Evolutionary conservation across 1,140 invertebrate genomes (phyloP).

Genomic region (Coptotermes formosanus): DNA sequence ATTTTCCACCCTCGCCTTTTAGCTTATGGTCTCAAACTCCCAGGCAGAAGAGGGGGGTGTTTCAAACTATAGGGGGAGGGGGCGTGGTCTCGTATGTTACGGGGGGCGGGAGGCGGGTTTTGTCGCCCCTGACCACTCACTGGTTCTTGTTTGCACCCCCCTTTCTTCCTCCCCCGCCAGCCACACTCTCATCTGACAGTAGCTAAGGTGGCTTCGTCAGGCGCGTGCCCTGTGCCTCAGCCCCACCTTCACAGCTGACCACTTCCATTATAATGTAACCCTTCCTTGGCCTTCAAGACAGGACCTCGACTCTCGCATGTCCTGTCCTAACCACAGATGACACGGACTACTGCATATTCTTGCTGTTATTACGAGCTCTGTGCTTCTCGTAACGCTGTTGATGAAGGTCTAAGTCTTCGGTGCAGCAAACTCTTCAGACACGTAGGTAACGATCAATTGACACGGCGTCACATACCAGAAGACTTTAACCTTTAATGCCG

Average conservation of each 20-base stretch:
- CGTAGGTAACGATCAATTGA: too few relatives aligned
- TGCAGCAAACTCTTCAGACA: too few relatives aligned
- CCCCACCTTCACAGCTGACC: background rate
- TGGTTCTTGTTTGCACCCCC: conserved; percentile 11
- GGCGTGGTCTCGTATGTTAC: conserved; percentile 16
- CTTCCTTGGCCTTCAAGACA: background rate
- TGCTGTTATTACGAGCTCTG: too few relatives aligned
- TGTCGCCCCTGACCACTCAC: conserved; percentile 15
- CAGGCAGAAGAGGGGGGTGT: background rate
- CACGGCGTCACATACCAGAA: too few relatives aligned
- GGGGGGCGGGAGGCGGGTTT: conserved; percentile 9
- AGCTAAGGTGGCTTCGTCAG: background rate
- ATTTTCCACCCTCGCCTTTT: conserved; percentile 10
- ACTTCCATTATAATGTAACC: background rate
- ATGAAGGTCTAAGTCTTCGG: too few relatives aligned
- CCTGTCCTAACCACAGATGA: too few relatives aligned
- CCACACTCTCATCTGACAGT: background rate
- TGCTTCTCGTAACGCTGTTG: too few relatives aligned
- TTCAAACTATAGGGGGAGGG: background rate
- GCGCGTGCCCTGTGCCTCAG: background rate
- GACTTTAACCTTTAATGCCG: too few relatives aligned
- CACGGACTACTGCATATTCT: too few relatives aligned
- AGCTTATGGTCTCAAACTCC: conserved; percentile 8
- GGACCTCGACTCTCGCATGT: too few relatives aligned
- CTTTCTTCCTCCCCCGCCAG: conserved; percentile 3